Evolutionary conservation across 92 coral and sea anemone species (phyloP).

Genomic region (Desmophyllum pertusum): DNA sequence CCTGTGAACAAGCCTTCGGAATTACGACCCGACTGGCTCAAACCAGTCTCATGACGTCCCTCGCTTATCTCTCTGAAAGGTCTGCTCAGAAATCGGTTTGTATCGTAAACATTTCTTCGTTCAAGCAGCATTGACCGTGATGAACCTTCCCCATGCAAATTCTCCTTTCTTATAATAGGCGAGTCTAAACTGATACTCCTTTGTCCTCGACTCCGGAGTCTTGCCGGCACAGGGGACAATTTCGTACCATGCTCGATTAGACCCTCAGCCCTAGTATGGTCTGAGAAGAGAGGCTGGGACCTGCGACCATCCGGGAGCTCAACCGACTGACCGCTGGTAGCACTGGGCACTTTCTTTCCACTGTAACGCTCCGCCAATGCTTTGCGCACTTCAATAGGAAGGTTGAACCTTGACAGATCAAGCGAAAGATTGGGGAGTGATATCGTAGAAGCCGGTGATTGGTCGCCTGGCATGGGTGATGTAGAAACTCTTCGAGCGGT

Average conservation of each 20-base stretch:
- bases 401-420: slow-evolving; percentile 80
- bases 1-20: background rate
- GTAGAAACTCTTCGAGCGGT: slow-evolving; percentile 6
- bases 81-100: slow-evolving; percentile 4
- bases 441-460: slow-evolving; percentile 34
- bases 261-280: background rate
- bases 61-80: background rate
- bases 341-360: slow-evolving; percentile 55
- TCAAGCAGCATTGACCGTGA: background rate
- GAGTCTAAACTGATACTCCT: slow-evolving; percentile 88
- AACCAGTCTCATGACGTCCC: background rate
- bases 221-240: slow-evolving; percentile 28
- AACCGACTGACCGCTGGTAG: slow-evolving; percentile 13
- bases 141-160: background rate
- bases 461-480: slow-evolving; percentile 20
- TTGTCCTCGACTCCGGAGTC: slow-evolving; percentile 56
- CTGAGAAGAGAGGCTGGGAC: slow-evolving; percentile 30
- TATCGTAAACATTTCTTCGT: background rate
- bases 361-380: slow-evolving; percentile 83
- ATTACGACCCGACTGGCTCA: background rate
- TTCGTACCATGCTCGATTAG: background rate
- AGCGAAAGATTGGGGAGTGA: slow-evolving; percentile 53
- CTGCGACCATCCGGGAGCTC: slow-evolving; percentile 28
- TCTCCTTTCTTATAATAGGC: slow-evolving; percentile 29
- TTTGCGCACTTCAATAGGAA: slow-evolving; percentile 87